Conservation (phyloP, 1,140 invertebrate species). For the Drosophila ercepeae region DNA sequence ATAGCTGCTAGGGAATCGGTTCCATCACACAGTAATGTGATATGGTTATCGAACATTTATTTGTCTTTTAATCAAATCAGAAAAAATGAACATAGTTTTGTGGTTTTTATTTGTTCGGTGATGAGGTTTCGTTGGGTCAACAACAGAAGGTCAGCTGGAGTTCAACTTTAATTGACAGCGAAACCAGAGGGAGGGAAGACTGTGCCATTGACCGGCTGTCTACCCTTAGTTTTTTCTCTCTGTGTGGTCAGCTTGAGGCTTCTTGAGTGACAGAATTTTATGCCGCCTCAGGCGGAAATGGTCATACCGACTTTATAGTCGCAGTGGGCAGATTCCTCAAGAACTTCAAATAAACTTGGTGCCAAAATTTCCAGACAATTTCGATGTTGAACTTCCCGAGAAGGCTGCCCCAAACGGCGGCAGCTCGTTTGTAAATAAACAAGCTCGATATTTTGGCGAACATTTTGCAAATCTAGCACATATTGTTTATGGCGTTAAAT, state of each 20-base stretch:
- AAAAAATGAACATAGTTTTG: slow-evolving; percentile 44
- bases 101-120: slow-evolving; percentile 21
- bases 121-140: slow-evolving; percentile 13
- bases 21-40: slow-evolving; percentile 41
- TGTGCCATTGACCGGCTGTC: slow-evolving; percentile 44
- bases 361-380: slow-evolving; percentile 27
- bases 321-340: slow-evolving; percentile 36
- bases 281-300: slow-evolving; percentile 46
- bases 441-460: slow-evolving; percentile 2
- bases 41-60: slow-evolving; percentile 65
- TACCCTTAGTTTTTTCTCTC: slow-evolving; percentile 12
- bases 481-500: slow-evolving; percentile 30
- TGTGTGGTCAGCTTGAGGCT: slow-evolving; percentile 44
- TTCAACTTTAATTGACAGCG: slow-evolving; percentile 41
- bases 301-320: slow-evolving; percentile 43
- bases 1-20: not conserved
- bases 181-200: slow-evolving; percentile 23
- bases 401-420: slow-evolving; percentile 13
- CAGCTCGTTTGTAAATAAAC: slow-evolving; percentile 34
- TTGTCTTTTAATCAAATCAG: slow-evolving; percentile 62
- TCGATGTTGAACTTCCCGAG: slow-evolving; percentile 31
- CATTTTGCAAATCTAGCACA: slow-evolving; percentile 22
- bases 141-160: slow-evolving; percentile 39
- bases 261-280: slow-evolving; percentile 45
- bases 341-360: slow-evolving; percentile 15